Conservation (phyloP, 2,888 invertebrate genomes). For the Cheilosia variabilis region DNA sequence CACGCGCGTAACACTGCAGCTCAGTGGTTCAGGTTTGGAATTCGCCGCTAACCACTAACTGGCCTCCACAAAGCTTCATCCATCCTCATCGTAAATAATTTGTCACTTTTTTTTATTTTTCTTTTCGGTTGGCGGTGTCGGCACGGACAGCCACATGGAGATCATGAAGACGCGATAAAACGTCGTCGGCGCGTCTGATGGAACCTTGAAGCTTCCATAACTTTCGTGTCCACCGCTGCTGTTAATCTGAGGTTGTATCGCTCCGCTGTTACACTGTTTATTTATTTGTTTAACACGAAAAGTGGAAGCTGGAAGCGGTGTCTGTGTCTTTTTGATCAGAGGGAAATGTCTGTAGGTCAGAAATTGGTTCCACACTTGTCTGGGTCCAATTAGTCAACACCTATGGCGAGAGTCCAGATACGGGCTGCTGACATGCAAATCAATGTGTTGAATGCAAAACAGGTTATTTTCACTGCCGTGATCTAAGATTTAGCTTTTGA, state of each 20-base stretch:
- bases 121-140: constrained; percentile 16
- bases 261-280: constrained; percentile 54
- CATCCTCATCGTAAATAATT: constrained; percentile 55
- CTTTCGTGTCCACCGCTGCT: constrained; percentile 53
- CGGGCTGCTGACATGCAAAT: constrained; percentile 21
- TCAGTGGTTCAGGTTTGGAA: constrained; percentile 9
- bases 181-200: constrained; percentile 54
- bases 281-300: constrained; percentile 72
- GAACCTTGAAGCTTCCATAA: constrained; percentile 64
- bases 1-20: constrained; percentile 55
- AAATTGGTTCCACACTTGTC: constrained; percentile 54
- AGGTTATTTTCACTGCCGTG: constrained; percentile 22
- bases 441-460: constrained; percentile 1
- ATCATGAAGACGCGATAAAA: constrained; percentile 56
- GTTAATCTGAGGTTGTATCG: constrained; percentile 71
- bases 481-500: constrained; percentile 10
- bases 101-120: constrained; percentile 24
- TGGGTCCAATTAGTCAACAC: constrained; percentile 58
- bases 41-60: constrained; percentile 6
- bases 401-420: not conserved
- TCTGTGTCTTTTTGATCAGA: constrained; percentile 32
- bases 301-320: constrained; percentile 63
- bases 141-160: constrained; percentile 50
- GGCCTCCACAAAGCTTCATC: constrained; percentile 36
- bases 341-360: constrained; percentile 48